These are phyloP conservation scores for Liopterus haemorrhoidalis DNA, from an alignment of 2,888 invertebrate genomes.

Conservation along the genomic window DNA sequence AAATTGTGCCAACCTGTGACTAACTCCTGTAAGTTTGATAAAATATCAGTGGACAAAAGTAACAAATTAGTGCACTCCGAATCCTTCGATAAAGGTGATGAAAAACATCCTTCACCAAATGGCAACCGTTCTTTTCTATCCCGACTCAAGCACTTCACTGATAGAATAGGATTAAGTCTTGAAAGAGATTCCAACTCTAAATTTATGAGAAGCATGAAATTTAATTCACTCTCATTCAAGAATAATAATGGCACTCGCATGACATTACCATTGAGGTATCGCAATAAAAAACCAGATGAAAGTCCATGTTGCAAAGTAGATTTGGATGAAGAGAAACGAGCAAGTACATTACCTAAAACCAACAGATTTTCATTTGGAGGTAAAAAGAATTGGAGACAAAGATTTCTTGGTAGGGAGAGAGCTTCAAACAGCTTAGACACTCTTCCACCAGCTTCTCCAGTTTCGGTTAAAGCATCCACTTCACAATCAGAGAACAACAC, in stretches of 20 bases:
- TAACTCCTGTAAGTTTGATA: constrained; percentile 13
- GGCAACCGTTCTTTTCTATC: constrained; percentile 48
- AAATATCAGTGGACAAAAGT: constrained; percentile 11
- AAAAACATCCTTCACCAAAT: constrained; percentile 28
- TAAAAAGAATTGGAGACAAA: constrained; percentile 44
- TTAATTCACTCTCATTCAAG: constrained; percentile 34
- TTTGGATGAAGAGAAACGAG: constrained; percentile 38
- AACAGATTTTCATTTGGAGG: constrained; percentile 33
- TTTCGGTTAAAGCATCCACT: constrained; percentile 35
- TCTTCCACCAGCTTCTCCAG: constrained; percentile 16
- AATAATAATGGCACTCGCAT: constrained; percentile 37
- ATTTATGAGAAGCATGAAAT: constrained; percentile 29
- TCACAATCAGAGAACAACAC: constrained; percentile 41
- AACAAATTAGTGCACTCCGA: too few relatives aligned
- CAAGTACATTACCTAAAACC: constrained; percentile 41
- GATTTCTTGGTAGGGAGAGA: constrained; percentile 41
- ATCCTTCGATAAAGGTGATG: background rate
- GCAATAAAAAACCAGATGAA: constrained; percentile 34
- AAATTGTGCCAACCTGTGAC: constrained; percentile 15
- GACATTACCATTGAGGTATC: constrained; percentile 25
- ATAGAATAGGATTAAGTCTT: constrained; percentile 49
- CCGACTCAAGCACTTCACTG: constrained; percentile 51
- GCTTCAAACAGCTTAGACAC: constrained; percentile 35
- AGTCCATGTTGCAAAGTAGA: constrained; percentile 39
- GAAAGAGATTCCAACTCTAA: constrained; percentile 44